Evolutionary conservation across 1,140 invertebrate genomes (phyloP).

Genomic region (Mercenaria mercenaria): DNA sequence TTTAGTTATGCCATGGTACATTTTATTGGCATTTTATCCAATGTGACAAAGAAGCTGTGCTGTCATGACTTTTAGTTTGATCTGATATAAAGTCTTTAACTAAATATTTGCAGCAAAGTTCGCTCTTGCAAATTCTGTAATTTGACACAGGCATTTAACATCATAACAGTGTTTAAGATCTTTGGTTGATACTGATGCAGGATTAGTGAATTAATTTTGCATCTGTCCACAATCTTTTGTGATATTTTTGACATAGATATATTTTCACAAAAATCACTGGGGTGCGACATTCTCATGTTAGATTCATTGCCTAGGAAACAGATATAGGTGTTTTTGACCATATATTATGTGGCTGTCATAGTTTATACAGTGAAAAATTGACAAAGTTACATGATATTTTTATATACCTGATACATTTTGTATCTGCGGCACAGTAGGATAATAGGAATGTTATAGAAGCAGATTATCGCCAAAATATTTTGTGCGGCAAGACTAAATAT

Average conservation of each 20-base stretch:
- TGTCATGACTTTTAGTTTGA: too few relatives aligned
- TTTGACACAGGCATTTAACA: too few relatives aligned
- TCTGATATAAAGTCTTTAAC: too few relatives aligned
- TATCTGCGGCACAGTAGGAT: not conserved
- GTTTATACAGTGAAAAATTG: constrained; percentile 44
- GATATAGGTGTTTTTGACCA: constrained; percentile 47
- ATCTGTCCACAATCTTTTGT: constrained; percentile 27
- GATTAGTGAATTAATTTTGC: constrained; percentile 53
- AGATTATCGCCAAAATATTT: not conserved
- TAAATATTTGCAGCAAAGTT: too few relatives aligned
- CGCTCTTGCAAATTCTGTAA: too few relatives aligned
- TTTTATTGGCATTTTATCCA: too few relatives aligned
- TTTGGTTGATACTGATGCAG: not conserved
- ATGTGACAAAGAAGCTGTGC: too few relatives aligned
- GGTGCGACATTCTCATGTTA: constrained; percentile 7
- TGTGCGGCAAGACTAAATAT: not conserved
- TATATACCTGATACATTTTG: not conserved
- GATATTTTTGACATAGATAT: constrained; percentile 23
- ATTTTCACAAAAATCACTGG: constrained; percentile 34
- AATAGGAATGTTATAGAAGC: not conserved
- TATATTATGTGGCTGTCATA: constrained; percentile 51
- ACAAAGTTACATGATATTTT: constrained; percentile 28
- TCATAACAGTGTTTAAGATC: too few relatives aligned
- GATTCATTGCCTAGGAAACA: constrained; percentile 34
- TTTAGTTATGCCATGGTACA: too few relatives aligned